phyloP scores from a whole-genome alignment of 2,888 invertebrate species.

The Apodemia hepburni region DNA sequence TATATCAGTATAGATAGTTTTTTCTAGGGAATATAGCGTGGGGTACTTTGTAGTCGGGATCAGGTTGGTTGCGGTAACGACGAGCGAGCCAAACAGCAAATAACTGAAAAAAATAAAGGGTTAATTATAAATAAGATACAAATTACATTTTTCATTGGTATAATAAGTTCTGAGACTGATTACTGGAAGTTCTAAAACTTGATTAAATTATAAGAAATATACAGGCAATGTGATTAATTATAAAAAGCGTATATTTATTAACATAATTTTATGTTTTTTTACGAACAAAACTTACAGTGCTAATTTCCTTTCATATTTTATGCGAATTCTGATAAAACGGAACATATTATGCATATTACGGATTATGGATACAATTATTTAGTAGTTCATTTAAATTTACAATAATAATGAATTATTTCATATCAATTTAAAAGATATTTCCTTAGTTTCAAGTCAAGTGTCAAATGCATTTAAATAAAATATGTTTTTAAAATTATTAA shows the following conservation, averaged over 20 bases:
- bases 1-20: conserved; percentile 70
- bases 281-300: too few species aligned
- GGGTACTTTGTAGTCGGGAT: conserved; percentile 86
- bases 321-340: too few species aligned
- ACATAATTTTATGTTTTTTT: too few species aligned
- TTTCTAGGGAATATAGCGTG: conserved; percentile 86
- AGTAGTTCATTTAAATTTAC: too few species aligned
- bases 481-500: too few species aligned
- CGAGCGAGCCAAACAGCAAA: conserved; percentile 90
- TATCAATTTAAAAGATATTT: too few species aligned
- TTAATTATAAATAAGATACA: not conserved
- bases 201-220: not conserved
- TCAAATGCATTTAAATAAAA: too few species aligned
- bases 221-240: not conserved
- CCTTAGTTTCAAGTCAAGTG: too few species aligned
- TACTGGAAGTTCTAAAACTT: not conserved
- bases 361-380: too few species aligned
- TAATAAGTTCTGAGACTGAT: not conserved
- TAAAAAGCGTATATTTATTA: not conserved
- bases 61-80: conserved; percentile 89
- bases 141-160: not conserved
- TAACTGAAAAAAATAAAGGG: conserved; percentile 78
- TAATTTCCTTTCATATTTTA: too few species aligned
- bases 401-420: too few species aligned
- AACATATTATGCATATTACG: too few species aligned